Base-by-base conservation (phyloP, 2,888 invertebrate species). In the Boloria euphrosyne region DNA sequence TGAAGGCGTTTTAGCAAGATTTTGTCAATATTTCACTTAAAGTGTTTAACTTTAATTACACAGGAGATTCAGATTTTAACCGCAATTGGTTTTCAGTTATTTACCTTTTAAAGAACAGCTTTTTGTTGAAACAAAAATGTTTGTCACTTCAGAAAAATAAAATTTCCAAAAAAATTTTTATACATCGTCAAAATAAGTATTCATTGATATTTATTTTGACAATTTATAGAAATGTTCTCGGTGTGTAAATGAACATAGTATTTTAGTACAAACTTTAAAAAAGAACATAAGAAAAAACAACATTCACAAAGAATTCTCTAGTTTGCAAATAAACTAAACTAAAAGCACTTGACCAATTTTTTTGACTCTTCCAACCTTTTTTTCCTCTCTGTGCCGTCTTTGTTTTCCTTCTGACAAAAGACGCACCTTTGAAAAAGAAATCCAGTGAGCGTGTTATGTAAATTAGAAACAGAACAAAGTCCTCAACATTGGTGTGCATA, bases 371-470 rank as follows among this genome's bases (percentile, higher is more conserved):
- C 49, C 38, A 53, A 58, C 61, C 71, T 66, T 69, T 71, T 74
- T 72, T 74, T 75, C 73, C 75, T 80, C 76, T 77, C 78, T 10
- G 31, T 38, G 77, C 53, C 53, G 51, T 79, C 81, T 86, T 88
- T 88, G 87, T 87, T 85, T 86, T 80, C 77, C 75, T 79, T 80
- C 76, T 79, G 79, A 86, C 84, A 85, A 85, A 84, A 85, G 86
- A 83, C 82, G 83, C 80, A 85, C 85, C 85, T 85, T 84, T 82
- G 78, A 77, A 82, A 82, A 83, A 82, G 82, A 84, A 86, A 85
- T 85, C 80, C 81, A 80, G 81, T 74, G 78, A 81, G 80, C 77
- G 77, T 83, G 81, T 85, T 86, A 86, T 85, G 86, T 82, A 87
- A 87, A 86, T 87, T 82, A 81, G 80, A 80, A 82, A 82, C 78